Percentiles rank a stretch among this genome's conserved stretches.
Conservation (phyloP, 2,797 vertebrate species). For the Potorous gilbertii region DNA sequence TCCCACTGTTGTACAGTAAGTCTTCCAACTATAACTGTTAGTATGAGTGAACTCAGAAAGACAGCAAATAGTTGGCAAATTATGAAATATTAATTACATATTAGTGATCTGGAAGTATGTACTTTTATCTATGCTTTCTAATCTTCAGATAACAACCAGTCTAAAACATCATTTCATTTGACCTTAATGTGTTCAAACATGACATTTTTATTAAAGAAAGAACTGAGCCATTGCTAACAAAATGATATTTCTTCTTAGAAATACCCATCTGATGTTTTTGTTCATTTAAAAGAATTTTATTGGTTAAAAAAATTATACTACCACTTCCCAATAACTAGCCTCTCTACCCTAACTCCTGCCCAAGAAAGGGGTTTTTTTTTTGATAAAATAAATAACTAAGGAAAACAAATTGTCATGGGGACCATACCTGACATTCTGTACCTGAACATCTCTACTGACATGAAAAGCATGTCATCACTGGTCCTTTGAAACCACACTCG, state of each 20-base stretch:
- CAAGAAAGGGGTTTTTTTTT: background rate
- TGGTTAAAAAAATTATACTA: background rate
- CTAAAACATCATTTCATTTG: background rate
- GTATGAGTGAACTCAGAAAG: slow-evolving; percentile 17
- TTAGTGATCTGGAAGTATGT: slow-evolving; percentile 5
- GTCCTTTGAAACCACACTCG: background rate
- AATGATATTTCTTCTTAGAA: slow-evolving; percentile 22
- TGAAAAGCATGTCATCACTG: background rate
- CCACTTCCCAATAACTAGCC: background rate
- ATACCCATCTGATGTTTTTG: background rate
- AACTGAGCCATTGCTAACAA: background rate
- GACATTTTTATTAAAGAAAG: slow-evolving; percentile 3
- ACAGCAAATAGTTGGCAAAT: background rate
- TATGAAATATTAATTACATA: background rate
- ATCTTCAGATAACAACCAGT: slow-evolving; percentile 18
- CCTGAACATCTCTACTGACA: background rate
- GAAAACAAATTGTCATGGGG: background rate
- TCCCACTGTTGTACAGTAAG: slow-evolving; percentile 26
- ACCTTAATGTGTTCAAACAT: background rate
- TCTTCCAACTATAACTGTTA: slow-evolving; percentile 13
- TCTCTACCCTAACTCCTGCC: background rate
- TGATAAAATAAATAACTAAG: background rate
- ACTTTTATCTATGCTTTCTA: background rate
- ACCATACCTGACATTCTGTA: background rate
- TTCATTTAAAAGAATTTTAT: background rate